Evolutionary conservation across 2,113 vertebrate species (phyloP), one percentile per base, ranked within the genome.

Genomic region (Pan troglodytes): DNA sequence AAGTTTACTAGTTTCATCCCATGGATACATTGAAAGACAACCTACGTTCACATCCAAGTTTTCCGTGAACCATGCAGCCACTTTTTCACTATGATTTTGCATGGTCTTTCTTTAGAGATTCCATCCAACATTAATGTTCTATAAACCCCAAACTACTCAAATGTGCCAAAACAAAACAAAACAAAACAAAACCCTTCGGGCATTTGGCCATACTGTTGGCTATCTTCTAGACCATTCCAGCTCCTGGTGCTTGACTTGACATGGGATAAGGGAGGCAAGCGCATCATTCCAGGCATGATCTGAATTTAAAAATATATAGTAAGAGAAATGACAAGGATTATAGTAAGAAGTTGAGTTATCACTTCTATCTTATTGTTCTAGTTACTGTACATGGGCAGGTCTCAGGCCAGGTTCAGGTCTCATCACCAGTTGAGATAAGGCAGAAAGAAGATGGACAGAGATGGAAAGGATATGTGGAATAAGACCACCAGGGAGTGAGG

Each of bases 401-500:
- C 80, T 73, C 22, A 76, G 59, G 73, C 13, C 27, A 35, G 55
- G n/a, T 25, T 32, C 57, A 11, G 22, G 67, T n/a, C 52, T 32
- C 38, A 45, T 18, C 13, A 27, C 1, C 50, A 61, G 61, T 0
- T 40, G 80, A 92, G 90, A 75, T 40, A 50, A 80, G 27, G 43
- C 38, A 23, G 68, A 32, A 79, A 52, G 45, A 79, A 85, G 70
- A 57, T 32, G 43, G 22, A 35, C 79, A 76, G 79, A 80, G 18
- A 57, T 1, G 18, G 40, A 57, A 32, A 81, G 40, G 12, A 1
- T 27, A n/a, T 72, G 7, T 6, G 75, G 52, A 50, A 14, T 22
- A 5, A 79, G 93, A 92, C 70, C 96, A 88, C 90, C 96, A 38
- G 45, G 57, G 80, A 75, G 25, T 20, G 32, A 93, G 87, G 25